Conservation (phyloP, 2,113 vertebrate species). For the Myrmophylax atrothorax region DNA sequence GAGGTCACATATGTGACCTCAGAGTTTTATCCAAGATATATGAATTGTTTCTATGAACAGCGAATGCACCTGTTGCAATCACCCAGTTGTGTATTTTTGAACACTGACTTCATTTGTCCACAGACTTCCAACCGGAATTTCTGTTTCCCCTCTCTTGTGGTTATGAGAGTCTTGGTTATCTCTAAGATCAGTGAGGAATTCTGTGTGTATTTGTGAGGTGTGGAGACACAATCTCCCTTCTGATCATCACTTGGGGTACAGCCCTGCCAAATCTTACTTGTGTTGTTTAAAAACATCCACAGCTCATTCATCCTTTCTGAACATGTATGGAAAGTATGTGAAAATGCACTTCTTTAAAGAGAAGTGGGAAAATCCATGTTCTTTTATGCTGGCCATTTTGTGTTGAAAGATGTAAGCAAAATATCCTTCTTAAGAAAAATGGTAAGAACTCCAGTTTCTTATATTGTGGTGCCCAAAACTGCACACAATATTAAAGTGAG, state of each 20-base stretch:
- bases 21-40: neutral
- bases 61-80: neutral
- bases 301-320: neutral
- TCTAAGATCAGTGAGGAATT: neutral
- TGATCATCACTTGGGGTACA: neutral
- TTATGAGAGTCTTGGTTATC: neutral
- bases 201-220: neutral
- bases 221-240: neutral
- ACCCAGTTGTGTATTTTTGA: neutral
- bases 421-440: neutral
- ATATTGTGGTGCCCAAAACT: neutral
- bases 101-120: neutral
- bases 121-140: neutral
- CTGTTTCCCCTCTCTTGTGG: fast-evolving
- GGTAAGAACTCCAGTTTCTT: neutral
- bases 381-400: neutral
- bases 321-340: neutral
- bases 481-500: neutral
- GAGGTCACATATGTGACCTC: too few species aligned
- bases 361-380: neutral
- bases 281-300: neutral
- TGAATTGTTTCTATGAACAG: neutral
- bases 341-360: neutral
- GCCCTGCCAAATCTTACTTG: neutral
- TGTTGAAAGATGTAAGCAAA: neutral